Evolutionary conservation across 2,888 invertebrate species (phyloP).

Genomic region (Ichneumoninae sp.): DNA sequence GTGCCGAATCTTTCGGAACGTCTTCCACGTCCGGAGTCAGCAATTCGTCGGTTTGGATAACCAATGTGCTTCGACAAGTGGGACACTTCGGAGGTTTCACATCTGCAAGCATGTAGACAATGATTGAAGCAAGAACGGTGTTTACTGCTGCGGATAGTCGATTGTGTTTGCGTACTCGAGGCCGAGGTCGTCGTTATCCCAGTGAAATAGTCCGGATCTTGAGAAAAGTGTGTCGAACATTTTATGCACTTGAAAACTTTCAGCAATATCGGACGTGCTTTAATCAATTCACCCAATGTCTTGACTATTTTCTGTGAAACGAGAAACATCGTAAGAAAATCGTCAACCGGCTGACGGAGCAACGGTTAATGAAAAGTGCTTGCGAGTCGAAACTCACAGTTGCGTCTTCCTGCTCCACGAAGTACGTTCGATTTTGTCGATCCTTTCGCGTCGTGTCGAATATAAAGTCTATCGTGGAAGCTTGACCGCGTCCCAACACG

Average conservation of each 20-base stretch:
- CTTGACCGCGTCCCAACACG: slow-evolving; percentile 81
- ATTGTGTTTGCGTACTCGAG: slow-evolving; percentile 66
- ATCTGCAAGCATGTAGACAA: slow-evolving; percentile 64
- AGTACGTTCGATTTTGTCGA: slow-evolving; percentile 87
- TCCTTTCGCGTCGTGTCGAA: slow-evolving; percentile 88
- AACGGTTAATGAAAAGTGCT: not conserved
- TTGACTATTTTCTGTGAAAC: slow-evolving; percentile 84
- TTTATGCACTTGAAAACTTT: slow-evolving; percentile 86
- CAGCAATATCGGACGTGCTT: slow-evolving; percentile 83
- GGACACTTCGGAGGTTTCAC: slow-evolving; percentile 85
- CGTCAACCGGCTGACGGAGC: not conserved
- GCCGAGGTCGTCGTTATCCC: slow-evolving; percentile 58
- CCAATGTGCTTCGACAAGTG: slow-evolving; percentile 87
- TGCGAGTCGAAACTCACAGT: slow-evolving; percentile 81
- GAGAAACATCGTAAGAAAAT: slow-evolving; percentile 31
- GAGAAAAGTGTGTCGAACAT: slow-evolving; percentile 87
- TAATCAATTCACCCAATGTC: slow-evolving; percentile 84
- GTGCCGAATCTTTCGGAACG: slow-evolving; percentile 48
- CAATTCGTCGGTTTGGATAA: slow-evolving; percentile 85
- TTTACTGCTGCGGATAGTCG: not conserved
- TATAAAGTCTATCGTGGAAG: slow-evolving; percentile 86
- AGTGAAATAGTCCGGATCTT: slow-evolving; percentile 82
- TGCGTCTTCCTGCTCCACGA: slow-evolving; percentile 86
- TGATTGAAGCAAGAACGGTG: not conserved
- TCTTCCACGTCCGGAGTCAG: slow-evolving; percentile 74